Evolutionary conservation across 2,888 invertebrate species (phyloP).

Genomic region (Apamea anceps): DNA sequence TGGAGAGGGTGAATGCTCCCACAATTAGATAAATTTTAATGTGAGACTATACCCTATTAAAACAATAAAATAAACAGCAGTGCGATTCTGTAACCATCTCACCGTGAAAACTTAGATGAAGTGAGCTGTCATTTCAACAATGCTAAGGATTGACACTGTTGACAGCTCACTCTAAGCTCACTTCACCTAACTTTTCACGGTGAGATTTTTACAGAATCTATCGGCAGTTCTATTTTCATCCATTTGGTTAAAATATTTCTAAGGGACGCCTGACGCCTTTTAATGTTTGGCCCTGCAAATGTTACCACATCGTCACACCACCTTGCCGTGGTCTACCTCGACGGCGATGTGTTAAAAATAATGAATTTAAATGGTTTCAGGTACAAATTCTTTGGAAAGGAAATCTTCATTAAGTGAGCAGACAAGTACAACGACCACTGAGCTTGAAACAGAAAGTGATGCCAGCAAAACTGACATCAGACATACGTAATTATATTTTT

Average conservation of each 20-base stretch:
- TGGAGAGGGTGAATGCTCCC: not conserved
- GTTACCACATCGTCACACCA: no score
- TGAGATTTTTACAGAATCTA: no score
- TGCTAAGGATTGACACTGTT: no score
- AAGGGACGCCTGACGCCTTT: not conserved
- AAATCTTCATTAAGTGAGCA: conserved; percentile 79
- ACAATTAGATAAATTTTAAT: not conserved
- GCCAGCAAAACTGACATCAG: conserved; percentile 70
- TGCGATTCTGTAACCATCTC: no score
- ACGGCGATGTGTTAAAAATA: not conserved
- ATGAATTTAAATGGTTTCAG: conserved; percentile 67
- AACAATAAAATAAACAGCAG: not conserved
- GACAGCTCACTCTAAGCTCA: no score
- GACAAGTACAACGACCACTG: conserved; percentile 50
- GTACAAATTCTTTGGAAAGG: conserved; percentile 81
- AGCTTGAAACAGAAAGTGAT: conserved; percentile 74
- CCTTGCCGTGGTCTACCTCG: no score
- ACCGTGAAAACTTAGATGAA: no score
- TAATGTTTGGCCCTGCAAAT: not conserved
- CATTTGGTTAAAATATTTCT: not conserved
- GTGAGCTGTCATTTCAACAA: no score
- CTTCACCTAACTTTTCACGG: no score
- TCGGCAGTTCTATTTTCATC: not conserved
- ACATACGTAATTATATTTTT: conserved; percentile 47
- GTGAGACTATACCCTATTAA: not conserved